Evolutionary conservation across 2,797 vertebrate species (phyloP).

Genomic region (Ataeniobius toweri): DNA sequence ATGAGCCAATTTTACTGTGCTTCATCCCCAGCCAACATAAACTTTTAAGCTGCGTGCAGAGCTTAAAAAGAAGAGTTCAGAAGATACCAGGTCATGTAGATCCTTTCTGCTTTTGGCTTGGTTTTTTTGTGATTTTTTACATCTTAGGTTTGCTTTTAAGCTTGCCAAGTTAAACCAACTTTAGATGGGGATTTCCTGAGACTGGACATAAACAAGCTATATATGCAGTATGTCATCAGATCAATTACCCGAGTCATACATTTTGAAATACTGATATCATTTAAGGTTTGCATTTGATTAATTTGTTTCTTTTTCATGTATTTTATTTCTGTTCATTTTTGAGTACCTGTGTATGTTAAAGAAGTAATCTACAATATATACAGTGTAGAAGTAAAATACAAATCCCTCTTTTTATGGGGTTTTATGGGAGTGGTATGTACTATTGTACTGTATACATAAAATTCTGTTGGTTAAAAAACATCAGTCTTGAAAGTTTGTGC

Average conservation of each 20-base stretch:
- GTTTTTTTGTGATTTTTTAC: neutral
- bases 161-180: neutral
- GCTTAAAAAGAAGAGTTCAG: neutral
- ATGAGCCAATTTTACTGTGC: conserved; percentile 34
- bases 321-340: neutral
- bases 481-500: neutral
- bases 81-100: fast-evolving
- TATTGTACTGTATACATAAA: neutral
- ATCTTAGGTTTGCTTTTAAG: neutral
- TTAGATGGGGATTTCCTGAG: neutral
- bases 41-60: neutral
- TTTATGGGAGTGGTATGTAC: neutral
- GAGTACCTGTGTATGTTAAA: no score
- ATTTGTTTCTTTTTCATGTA: no score
- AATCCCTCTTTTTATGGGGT: neutral
- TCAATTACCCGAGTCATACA: neutral
- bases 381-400: neutral
- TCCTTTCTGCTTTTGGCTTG: neutral
- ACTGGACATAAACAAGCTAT: neutral
- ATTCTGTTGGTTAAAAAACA: neutral
- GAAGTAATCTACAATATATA: neutral
- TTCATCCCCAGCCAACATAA: conserved; percentile 13
- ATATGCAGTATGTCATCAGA: neutral
- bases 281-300: neutral
- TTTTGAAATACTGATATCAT: neutral